Percentiles rank a stretch among this genome's conserved stretches.
These are phyloP conservation scores for Schlechtendalia chinensis DNA, from an alignment of 1,140 invertebrate species.

Conservation along the genomic window DNA sequence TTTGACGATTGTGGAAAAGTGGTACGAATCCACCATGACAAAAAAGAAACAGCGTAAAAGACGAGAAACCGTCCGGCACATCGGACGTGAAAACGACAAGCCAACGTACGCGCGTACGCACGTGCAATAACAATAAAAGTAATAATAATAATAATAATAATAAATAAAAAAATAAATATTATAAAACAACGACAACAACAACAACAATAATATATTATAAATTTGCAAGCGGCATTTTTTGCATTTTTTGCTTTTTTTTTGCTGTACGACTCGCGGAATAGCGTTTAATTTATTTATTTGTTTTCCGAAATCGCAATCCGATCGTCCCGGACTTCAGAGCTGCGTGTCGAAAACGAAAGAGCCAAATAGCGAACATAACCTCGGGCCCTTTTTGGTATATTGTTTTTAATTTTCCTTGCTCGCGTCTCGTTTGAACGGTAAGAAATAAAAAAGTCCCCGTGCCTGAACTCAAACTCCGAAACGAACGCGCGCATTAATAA, in stretches of 20 bases:
- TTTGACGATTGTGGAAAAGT: not conserved
- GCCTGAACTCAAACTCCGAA: not conserved
- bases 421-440: not conserved
- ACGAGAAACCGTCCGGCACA: not conserved
- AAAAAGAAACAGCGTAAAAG: not conserved
- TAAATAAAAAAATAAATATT: conserved; percentile 13
- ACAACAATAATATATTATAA: conserved; percentile 9
- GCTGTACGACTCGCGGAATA: conserved; percentile 4
- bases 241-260: conserved; percentile 6
- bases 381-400: not conserved
- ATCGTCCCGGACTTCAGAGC: conserved; percentile 6
- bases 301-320: not conserved
- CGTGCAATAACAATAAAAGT: conserved; percentile 32
- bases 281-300: not conserved
- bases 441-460: conserved; percentile 20
- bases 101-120: conserved; percentile 31
- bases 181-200: conserved; percentile 28
- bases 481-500: not conserved
- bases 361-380: conserved; percentile 38
- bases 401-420: not conserved
- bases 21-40: conserved; percentile 17
- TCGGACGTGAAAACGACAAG: conserved; percentile 25
- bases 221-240: conserved; percentile 24
- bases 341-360: conserved; percentile 35
- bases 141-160: conserved; percentile 13